A percentile compares a stretch with the other conserved stretches of the same genome.
Conservation (phyloP, 2,797 vertebrate species). For the Babyrousa celebensis region DNA sequence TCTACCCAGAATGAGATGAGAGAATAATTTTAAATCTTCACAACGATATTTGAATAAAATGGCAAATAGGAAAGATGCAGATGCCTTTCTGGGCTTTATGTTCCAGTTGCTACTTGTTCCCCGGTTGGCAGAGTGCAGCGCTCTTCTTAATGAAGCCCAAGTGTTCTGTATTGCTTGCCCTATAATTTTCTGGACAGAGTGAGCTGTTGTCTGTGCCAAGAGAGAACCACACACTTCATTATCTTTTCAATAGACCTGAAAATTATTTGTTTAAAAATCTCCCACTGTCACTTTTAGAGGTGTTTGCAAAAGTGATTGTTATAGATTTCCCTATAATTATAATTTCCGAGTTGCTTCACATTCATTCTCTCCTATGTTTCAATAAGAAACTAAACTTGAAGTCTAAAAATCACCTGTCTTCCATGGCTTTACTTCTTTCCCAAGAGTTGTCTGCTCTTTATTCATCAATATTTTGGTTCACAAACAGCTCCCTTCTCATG, state of each 20-base stretch:
- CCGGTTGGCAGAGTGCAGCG: not conserved
- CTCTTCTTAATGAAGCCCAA: slow-evolving; percentile 70
- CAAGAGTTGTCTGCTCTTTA: not conserved
- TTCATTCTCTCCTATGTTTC: slow-evolving; percentile 24
- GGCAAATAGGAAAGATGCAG: not conserved
- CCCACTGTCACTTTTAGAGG: slow-evolving; percentile 71
- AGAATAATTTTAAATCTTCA: slow-evolving; percentile 54
- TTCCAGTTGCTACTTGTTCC: not conserved
- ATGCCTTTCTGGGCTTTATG: slow-evolving; percentile 14
- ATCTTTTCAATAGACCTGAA: slow-evolving; percentile 81
- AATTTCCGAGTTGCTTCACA: slow-evolving; percentile 36
- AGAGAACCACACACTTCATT: slow-evolving; percentile 79
- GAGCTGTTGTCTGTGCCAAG: slow-evolving; percentile 53
- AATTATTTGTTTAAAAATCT: slow-evolving; percentile 83
- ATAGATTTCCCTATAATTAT: slow-evolving; percentile 64
- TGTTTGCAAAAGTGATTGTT: slow-evolving; percentile 69
- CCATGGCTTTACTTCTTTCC: not conserved
- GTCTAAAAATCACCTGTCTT: slow-evolving; percentile 48
- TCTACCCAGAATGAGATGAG: slow-evolving; percentile 30
- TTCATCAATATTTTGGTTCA: slow-evolving; percentile 48
- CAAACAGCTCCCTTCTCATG: not conserved
- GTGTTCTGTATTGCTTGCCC: slow-evolving; percentile 4
- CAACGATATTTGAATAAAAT: slow-evolving; percentile 48
- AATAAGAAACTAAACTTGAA: slow-evolving; percentile 47
- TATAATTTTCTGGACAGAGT: slow-evolving; percentile 83